Evolutionary conservation across 2,113 vertebrate genomes (phyloP).

Genomic region (Eulemur macaco): DNA sequence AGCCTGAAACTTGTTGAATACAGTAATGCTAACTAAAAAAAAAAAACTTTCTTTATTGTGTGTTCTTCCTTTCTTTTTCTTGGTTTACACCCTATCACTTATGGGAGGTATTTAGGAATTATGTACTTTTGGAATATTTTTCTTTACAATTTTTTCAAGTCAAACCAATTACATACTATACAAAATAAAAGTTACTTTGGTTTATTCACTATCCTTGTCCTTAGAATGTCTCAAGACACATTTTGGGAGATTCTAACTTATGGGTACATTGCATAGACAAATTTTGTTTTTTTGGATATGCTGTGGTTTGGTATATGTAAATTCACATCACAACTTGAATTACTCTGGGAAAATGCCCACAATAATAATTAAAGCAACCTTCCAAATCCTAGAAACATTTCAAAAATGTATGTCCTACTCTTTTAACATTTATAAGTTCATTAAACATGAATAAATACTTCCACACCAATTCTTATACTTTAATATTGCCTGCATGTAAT

Average conservation of each 20-base stretch:
- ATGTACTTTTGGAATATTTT: background rate
- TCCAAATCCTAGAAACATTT: background rate
- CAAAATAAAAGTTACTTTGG: background rate
- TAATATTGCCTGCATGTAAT: background rate
- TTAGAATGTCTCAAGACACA: background rate
- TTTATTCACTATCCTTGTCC: background rate
- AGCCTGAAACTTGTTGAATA: conserved; percentile 43
- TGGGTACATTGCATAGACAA: background rate
- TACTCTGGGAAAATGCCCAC: background rate
- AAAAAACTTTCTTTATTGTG: background rate
- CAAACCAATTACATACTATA: background rate
- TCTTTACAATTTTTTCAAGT: background rate
- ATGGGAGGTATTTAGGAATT: background rate
- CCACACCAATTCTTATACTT: background rate
- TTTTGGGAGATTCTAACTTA: background rate
- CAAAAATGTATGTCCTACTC: background rate
- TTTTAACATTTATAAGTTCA: background rate
- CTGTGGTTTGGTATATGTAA: background rate
- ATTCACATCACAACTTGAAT: background rate
- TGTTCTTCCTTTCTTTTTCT: background rate
- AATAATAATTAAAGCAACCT: background rate
- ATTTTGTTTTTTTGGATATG: background rate
- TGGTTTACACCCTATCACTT: background rate
- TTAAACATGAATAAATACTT: background rate
- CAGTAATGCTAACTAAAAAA: background rate